These are phyloP conservation scores for Bimastos eiseni DNA, from an alignment of 2,888 invertebrate species.

Conservation along the genomic window DNA sequence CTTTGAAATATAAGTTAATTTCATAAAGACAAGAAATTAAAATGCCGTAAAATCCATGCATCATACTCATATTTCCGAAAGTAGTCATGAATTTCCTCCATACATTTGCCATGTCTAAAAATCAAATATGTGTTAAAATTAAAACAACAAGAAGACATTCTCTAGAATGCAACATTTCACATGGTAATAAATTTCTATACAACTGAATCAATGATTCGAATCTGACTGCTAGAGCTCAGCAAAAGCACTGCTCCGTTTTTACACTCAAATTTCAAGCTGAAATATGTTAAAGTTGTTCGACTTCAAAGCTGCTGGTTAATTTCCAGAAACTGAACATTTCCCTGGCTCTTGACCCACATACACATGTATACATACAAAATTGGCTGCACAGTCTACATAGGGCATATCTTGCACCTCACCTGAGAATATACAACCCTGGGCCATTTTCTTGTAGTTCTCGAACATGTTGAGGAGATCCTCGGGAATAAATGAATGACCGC, in stretches of 20 bases:
- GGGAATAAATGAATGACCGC: neutral
- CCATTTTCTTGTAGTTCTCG: slow-evolving; percentile 7
- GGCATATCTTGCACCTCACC: neutral
- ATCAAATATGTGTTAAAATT: neutral
- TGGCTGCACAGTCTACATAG: neutral
- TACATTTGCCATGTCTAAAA: slow-evolving; percentile 22
- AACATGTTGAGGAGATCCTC: slow-evolving; percentile 1
- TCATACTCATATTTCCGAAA: slow-evolving; percentile 13
- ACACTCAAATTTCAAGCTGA: neutral
- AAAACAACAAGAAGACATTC: neutral
- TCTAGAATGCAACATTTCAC: neutral
- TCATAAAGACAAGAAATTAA: neutral
- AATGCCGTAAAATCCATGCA: neutral
- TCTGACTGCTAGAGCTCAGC: neutral
- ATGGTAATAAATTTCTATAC: neutral
- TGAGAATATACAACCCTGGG: neutral
- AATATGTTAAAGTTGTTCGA: neutral
- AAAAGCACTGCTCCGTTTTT: neutral
- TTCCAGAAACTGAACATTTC: neutral
- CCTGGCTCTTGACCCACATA: neutral
- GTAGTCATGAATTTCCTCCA: slow-evolving; percentile 15
- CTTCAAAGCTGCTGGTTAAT: neutral
- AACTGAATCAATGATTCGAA: neutral
- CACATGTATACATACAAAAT: neutral
- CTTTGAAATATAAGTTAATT: neutral